A percentile compares a stretch with the other conserved stretches of the same genome.
Evolutionary conservation across 2,888 invertebrate genomes (phyloP).

Genomic region (Scrobipalpa costella): DNA sequence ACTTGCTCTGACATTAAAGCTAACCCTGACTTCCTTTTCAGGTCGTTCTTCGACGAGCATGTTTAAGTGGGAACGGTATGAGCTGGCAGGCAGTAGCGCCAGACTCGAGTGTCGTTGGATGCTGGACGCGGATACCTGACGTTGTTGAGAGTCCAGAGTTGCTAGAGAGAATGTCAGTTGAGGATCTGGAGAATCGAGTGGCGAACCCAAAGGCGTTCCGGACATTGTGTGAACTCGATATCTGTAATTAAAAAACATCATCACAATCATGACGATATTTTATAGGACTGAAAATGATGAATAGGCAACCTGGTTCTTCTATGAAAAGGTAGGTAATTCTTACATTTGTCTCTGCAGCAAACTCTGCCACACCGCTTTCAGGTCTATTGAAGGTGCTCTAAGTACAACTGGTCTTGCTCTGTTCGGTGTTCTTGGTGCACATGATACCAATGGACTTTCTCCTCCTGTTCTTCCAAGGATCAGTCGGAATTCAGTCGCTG

Average conservation of each 20-base stretch:
- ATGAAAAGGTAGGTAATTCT: constrained; percentile 53
- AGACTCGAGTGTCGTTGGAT: constrained; percentile 74
- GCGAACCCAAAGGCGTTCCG: constrained; percentile 90
- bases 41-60: constrained; percentile 74
- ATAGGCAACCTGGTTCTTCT: too few species aligned
- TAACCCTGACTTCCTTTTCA: constrained; percentile 74
- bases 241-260: constrained; percentile 74
- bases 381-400: constrained; percentile 90
- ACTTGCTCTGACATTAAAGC: constrained; percentile 67
- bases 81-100: constrained; percentile 74
- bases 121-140: constrained; percentile 83
- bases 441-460: constrained; percentile 87
- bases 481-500: constrained; percentile 92
- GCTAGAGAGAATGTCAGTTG: constrained; percentile 84
- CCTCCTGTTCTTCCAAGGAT: constrained; percentile 87
- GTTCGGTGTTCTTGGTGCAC: constrained; percentile 86
- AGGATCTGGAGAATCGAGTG: constrained; percentile 90
- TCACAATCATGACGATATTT: background rate
- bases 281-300: too few species aligned
- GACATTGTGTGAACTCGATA: constrained; percentile 91
- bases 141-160: constrained; percentile 81
- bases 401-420: constrained; percentile 86
- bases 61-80: constrained; percentile 74
- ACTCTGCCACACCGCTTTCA: constrained; percentile 96
- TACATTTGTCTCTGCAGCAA: constrained; percentile 93